These are phyloP conservation scores for Lepidochrysops patricia DNA, from an alignment of 2,888 invertebrate genomes.

Conservation along the genomic window DNA sequence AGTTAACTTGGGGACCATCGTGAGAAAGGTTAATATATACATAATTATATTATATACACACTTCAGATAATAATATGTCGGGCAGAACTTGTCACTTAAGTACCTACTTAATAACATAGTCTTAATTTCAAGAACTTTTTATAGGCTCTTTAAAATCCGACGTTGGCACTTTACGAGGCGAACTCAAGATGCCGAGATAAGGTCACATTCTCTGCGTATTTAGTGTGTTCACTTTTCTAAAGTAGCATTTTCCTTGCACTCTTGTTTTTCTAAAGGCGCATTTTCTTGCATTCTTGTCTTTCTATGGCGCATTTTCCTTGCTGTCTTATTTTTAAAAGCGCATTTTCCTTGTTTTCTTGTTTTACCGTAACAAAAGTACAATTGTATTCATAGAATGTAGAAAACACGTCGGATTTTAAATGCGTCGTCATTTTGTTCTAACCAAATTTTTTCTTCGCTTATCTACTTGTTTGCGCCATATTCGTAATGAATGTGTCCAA, in stretches of 20 bases:
- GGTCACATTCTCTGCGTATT: not conserved
- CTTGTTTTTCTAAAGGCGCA: not conserved
- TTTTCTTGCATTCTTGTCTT: not conserved
- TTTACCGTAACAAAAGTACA: not conserved
- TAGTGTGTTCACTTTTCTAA: not conserved
- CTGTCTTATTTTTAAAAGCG: not conserved
- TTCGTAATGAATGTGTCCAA: not conserved
- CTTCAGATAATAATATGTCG: not conserved
- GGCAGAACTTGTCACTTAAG: not conserved
- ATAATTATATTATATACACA: conserved; percentile 3
- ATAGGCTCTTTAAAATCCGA: conserved; percentile 2
- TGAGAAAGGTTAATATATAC: conserved; percentile 7
- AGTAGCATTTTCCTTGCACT: not conserved
- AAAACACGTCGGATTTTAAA: not conserved
- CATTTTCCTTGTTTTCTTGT: not conserved
- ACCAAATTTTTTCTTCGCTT: not conserved
- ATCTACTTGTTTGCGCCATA: not conserved
- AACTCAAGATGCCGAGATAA: not conserved
- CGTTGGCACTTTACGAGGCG: not conserved
- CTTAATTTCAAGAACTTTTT: not conserved
- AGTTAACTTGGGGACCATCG: not conserved
- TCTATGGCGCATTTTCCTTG: not conserved
- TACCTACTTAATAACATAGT: conserved; percentile 1
- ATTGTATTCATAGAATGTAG: not conserved
- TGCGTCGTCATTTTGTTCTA: not conserved